Percentiles rank a stretch among this genome's conserved stretches.
Evolutionary conservation across 2,113 vertebrate species (phyloP).

Genomic region (Alouatta palliata): DNA sequence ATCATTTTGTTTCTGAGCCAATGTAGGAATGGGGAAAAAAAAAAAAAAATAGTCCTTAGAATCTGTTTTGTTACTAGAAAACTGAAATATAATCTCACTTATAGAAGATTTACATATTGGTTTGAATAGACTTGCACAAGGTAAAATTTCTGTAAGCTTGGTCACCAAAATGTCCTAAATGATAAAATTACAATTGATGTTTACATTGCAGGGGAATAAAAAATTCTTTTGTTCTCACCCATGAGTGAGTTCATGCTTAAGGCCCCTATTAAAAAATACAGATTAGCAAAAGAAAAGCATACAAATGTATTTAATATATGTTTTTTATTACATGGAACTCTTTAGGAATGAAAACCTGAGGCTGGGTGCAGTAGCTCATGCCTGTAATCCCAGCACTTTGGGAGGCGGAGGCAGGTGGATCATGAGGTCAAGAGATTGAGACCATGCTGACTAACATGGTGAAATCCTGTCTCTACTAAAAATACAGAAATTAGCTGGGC

Average conservation of each 20-base stretch:
- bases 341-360: not conserved
- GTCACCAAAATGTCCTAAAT: not conserved
- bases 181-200: not conserved
- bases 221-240: not conserved
- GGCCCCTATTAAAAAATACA: no score
- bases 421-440: no score
- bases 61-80: not conserved
- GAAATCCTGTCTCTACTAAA: no score
- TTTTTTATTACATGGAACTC: not conserved
- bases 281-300: not conserved
- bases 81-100: not conserved
- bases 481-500: no score
- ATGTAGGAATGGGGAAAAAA: no score
- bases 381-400: no score
- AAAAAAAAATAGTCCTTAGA: no score
- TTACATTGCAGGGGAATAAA: not conserved
- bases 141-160: not conserved
- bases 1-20: no score
- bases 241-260: not conserved
- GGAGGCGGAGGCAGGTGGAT: no score
- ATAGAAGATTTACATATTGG: not conserved
- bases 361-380: no score
- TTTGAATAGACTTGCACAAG: not conserved
- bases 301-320: not conserved
- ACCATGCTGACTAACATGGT: no score